Base-by-base conservation (phyloP, 2,797 vertebrate genomes). In the Huso huso region DNA sequence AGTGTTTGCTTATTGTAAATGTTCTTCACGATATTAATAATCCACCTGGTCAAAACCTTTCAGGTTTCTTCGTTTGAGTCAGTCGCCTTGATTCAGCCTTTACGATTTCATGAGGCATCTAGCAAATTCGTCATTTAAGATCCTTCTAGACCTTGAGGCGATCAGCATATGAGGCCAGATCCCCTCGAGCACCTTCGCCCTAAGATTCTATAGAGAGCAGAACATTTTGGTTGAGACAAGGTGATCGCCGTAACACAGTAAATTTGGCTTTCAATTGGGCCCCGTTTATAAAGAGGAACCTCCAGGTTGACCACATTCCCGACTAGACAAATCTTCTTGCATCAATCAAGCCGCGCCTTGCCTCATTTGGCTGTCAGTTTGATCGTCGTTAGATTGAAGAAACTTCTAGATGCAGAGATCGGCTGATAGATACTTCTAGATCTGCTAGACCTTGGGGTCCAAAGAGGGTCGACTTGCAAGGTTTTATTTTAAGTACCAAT, bases 1-100 rank as follows among this genome's bases (percentile, higher is more conserved):
- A 79, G 63, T 84, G 80, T 86, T 74, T 87, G 81, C 82, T 79
- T 85, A 78, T 79, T 72, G 82, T 75, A 75, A 82, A 70, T 81
- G 82, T 80, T 90, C 82, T 86, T 90, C 78, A 86, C 87, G 86
- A 37, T 80, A 79, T 90, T 89, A 91, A 91, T 87, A 88, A 91
- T 90, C 89, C 88, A 91, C 90, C 90, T 90, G 92, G 90, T 94
- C 91, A 92, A 91, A 93, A 92, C 91, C 88, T 94, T 94, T 91
- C 92, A 93, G 93, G 92, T 94, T 91, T 91, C 92, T 91, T 91
- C 92, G 90, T 93, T 94, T 93, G 91, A 90, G 93, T 93, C 91
- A 92, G 92, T 89, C 91, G 90, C 92, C 91, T 90, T 88, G 87
- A 37, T 37, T 37, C 37, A 91, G 89, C 91, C 91, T 93, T 76